A percentile compares a stretch with the other conserved stretches of the same genome.
These are phyloP conservation scores for Cloeon dipterum DNA, from an alignment of 2,888 invertebrate species.

Conservation along the genomic window DNA sequence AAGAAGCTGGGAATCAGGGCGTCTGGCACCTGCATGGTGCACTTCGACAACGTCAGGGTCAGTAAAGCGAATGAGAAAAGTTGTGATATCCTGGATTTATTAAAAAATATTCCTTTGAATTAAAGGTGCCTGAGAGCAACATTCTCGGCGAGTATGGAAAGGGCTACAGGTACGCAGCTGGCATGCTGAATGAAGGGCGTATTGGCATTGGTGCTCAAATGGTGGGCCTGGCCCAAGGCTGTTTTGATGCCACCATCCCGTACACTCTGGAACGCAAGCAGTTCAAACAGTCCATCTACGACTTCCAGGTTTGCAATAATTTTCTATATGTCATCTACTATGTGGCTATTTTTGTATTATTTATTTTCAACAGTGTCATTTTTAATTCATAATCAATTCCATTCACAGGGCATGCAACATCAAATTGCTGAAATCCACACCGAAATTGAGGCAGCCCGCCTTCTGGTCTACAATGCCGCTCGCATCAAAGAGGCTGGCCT, in stretches of 20 bases:
- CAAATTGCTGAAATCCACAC: conserved; percentile 78
- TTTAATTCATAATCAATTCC: no score
- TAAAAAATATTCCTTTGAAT: no score
- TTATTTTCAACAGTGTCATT: no score
- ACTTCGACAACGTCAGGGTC: conserved; percentile 79
- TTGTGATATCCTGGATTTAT: no score
- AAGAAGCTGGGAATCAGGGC: conserved; percentile 82
- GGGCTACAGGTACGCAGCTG: conserved; percentile 91
- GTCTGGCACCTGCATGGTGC: conserved; percentile 83
- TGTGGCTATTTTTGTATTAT: no score
- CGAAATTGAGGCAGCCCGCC: conserved; percentile 69
- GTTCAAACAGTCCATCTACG: conserved; percentile 71
- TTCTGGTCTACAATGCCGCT: conserved; percentile 88
- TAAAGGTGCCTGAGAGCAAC: conserved; percentile 48
- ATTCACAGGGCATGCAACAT: conserved; percentile 77
- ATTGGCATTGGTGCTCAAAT: conserved; percentile 81
- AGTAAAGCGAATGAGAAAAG: conserved; percentile 11
- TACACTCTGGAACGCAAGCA: conserved; percentile 87
- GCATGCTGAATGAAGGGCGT: conserved; percentile 82
- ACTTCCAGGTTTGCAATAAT: conserved; percentile 73
- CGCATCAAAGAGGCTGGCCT: conserved; percentile 63
- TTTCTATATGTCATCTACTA: no score
- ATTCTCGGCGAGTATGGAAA: conserved; percentile 75
- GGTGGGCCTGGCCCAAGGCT: conserved; percentile 86
- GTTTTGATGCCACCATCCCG: conserved; percentile 83